phyloP scores from a whole-genome alignment of 2,113 vertebrate genomes.

The Chrysochloris asiatica region DNA sequence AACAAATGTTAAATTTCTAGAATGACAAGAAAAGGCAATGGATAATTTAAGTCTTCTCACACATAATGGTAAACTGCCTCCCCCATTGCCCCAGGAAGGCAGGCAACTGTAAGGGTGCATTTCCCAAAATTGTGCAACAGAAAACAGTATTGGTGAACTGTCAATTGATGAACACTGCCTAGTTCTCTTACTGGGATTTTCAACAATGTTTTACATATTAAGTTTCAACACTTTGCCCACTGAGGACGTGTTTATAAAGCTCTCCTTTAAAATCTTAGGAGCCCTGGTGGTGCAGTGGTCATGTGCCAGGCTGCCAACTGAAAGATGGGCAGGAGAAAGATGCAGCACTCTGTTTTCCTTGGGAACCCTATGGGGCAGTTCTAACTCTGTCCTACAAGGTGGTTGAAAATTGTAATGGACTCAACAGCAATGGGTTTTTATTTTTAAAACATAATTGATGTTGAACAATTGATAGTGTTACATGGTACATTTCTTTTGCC shows the following conservation, averaged over 20 bases:
- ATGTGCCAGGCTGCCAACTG: too few species aligned
- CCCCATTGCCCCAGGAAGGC: neutral
- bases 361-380: too few species aligned
- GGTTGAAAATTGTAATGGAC: too few species aligned
- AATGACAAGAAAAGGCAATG: neutral
- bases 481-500: neutral
- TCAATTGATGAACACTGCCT: neutral
- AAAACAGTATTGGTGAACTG: neutral
- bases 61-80: neutral
- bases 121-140: neutral
- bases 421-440: too few species aligned
- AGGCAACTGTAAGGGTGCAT: neutral
- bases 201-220: neutral
- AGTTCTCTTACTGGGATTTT: neutral
- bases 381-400: too few species aligned
- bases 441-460: too few species aligned
- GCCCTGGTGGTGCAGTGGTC: too few species aligned
- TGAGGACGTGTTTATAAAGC: neutral
- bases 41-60: neutral
- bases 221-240: neutral
- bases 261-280: conserved; percentile 19
- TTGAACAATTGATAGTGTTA: too few species aligned
- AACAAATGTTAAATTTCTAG: neutral
- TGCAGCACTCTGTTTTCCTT: too few species aligned
- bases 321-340: too few species aligned